Base-by-base conservation (phyloP, 2,888 invertebrate species). In the Trachelus tabidus region DNA sequence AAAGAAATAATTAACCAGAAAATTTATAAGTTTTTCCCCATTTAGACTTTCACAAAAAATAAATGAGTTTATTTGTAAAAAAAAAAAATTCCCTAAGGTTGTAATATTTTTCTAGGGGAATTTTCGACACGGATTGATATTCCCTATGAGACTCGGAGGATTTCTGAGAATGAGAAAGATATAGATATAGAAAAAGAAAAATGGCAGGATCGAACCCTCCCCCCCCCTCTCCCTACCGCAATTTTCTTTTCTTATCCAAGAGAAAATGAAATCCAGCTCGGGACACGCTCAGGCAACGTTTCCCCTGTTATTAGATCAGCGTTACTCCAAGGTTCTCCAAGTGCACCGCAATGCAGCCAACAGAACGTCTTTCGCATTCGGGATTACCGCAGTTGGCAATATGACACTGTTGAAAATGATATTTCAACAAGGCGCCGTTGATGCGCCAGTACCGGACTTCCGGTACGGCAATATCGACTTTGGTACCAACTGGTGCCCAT, bases 231-330 rank as follows among this genome's bases (percentile, higher is more conserved):
- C 3, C 35, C 35, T n/a, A 37, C 76, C 35, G 34, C 75, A 33
- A 76, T 81, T 79, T 80, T 76, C 79, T 82, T 79, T 81, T 80
- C 83, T 85, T 77, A 77, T 83, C 82, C 81, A 84, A 85, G 84
- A 89, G 89, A 89, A 89, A 89, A 89, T 88, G 89, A 89, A 89
- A 89, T 89, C 89, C 82, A 84, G 86, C 83, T 85, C 85, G 85
- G 85, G 84, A 88, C 86, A 79, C 76, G 79, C 74, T 79, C 76
- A 69, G 56, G 83, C 85, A 85, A 86, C 85, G 88, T 87, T 87
- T 86, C 87, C 87, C 85, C 87, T 85, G 87, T 88, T 88, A 88
- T 88, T 88, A 88, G 88, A 88, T 88, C 87, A 87, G 84, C 87
- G 87, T 86, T 87, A 76, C 76, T 79, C 79, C 68, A 3, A 23